A percentile compares a stretch with the other conserved stretches of the same genome.
Evolutionary conservation across 1,140 invertebrate genomes (phyloP).

Genomic region (Drosophila nigromelanica): DNA sequence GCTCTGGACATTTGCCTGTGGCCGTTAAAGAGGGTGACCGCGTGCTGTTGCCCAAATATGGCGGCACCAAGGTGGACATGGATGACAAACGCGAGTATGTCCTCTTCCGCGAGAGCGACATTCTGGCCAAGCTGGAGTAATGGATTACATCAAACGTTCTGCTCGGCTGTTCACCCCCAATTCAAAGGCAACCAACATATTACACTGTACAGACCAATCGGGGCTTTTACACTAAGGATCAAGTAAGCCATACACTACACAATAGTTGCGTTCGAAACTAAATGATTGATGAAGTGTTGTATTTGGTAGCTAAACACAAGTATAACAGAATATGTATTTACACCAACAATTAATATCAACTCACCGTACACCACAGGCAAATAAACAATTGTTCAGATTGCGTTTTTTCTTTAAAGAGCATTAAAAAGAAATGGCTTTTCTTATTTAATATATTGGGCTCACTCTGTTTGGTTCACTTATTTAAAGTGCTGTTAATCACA

Average conservation of each 20-base stretch:
- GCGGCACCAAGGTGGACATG: slow-evolving; percentile 95
- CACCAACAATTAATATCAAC: neutral
- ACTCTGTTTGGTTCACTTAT: too few species aligned
- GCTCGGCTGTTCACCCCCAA: neutral
- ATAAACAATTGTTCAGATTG: slow-evolving; percentile 48
- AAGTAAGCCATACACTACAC: neutral
- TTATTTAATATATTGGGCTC: neutral
- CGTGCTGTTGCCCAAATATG: slow-evolving; percentile 98
- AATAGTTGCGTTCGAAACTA: slow-evolving; percentile 70
- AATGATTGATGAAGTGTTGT: slow-evolving; percentile 74
- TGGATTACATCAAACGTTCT: neutral
- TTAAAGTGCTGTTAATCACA: neutral
- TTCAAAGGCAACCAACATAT: neutral
- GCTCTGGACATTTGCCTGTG: slow-evolving; percentile 91
- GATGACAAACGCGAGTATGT: slow-evolving; percentile 95
- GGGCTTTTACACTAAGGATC: neutral
- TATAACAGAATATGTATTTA: neutral
- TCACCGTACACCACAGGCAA: neutral
- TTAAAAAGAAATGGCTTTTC: neutral
- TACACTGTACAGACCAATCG: neutral
- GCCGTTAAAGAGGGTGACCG: slow-evolving; percentile 96
- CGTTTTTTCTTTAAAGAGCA: slow-evolving; percentile 41
- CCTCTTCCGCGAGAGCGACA: slow-evolving; percentile 97
- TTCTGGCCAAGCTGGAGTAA: slow-evolving; percentile 94
- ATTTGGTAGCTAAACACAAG: slow-evolving; percentile 60